Evolutionary conservation across 2,888 invertebrate species (phyloP).

Genomic region (Amphiduros pacificus): DNA sequence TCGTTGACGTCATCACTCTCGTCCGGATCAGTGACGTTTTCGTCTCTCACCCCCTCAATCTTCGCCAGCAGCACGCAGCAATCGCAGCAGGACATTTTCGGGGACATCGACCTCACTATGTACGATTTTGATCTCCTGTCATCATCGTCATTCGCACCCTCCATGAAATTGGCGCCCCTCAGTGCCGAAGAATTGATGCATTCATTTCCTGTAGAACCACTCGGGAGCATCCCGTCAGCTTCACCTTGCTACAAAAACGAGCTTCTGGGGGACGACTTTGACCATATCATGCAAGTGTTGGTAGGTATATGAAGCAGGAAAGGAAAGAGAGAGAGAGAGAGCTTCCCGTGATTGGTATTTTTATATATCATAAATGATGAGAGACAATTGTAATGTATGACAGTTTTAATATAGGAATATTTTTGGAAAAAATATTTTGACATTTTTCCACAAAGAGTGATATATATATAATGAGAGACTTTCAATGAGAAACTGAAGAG

Average conservation of each 20-base stretch:
- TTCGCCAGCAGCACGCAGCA: background rate
- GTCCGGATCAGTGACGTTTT: background rate
- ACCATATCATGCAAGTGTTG: slow-evolving; percentile 72
- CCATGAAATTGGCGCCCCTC: slow-evolving; percentile 53
- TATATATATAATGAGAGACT: too few species aligned
- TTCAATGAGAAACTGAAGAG: too few species aligned
- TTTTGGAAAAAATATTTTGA: too few species aligned
- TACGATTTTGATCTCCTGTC: slow-evolving; percentile 63
- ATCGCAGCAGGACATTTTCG: slow-evolving; percentile 16
- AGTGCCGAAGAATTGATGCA: slow-evolving; percentile 60
- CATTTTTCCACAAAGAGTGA: too few species aligned
- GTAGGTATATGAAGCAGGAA: too few species aligned
- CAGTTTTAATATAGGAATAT: too few species aligned
- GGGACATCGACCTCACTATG: slow-evolving; percentile 66
- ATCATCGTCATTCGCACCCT: slow-evolving; percentile 41
- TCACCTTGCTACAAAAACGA: slow-evolving; percentile 31
- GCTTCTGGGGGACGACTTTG: slow-evolving; percentile 63
- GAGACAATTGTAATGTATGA: too few species aligned
- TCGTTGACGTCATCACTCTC: background rate
- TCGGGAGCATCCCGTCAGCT: slow-evolving; percentile 1
- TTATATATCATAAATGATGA: too few species aligned
- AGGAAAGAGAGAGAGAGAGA: too few species aligned
- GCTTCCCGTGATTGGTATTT: too few species aligned
- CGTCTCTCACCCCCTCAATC: background rate
- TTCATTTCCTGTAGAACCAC: slow-evolving; percentile 44